Evolutionary conservation across 2,113 vertebrate species (phyloP).

Genomic region (Dicerorhinus sumatrensis): DNA sequence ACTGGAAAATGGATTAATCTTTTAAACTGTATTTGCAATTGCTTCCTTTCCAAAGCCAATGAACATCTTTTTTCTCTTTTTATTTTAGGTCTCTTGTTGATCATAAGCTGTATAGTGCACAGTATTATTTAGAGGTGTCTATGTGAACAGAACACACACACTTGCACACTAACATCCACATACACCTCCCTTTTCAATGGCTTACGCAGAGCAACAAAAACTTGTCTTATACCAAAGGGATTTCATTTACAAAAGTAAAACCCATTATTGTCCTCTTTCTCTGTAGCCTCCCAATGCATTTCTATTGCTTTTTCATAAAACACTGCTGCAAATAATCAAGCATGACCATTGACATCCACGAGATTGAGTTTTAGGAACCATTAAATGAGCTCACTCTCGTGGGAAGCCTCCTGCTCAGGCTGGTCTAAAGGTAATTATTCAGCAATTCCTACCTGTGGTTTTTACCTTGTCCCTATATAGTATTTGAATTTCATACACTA

Average conservation of each 20-base stretch:
- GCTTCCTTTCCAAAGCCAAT: constrained; percentile 73
- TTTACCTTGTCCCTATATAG: constrained; percentile 86
- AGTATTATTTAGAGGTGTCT: constrained; percentile 43
- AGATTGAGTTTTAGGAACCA: constrained; percentile 93
- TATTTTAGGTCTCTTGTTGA: constrained; percentile 77
- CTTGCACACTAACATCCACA: background rate
- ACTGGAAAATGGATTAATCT: constrained; percentile 77
- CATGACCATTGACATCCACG: constrained; percentile 90
- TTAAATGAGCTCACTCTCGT: constrained; percentile 90
- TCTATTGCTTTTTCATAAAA: constrained; percentile 90
- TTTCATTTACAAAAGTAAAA: constrained; percentile 79
- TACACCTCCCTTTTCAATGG: constrained; percentile 52
- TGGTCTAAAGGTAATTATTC: constrained; percentile 92
- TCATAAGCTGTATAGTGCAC: constrained; percentile 68
- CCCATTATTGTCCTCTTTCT: constrained; percentile 82
- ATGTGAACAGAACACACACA: background rate
- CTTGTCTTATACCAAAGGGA: constrained; percentile 75
- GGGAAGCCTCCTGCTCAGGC: constrained; percentile 89
- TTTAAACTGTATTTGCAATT: constrained; percentile 71
- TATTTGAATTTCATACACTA: constrained; percentile 83
- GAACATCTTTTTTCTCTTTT: constrained; percentile 68
- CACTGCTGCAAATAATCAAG: constrained; percentile 89
- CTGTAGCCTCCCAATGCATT: constrained; percentile 81
- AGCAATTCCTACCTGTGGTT: constrained; percentile 90
- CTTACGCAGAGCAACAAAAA: constrained; percentile 77